A percentile compares a stretch with the other conserved stretches of the same genome.
These are phyloP conservation scores for Epicauta chinensis DNA, from an alignment of 1,140 invertebrate species.

Conservation along the genomic window DNA sequence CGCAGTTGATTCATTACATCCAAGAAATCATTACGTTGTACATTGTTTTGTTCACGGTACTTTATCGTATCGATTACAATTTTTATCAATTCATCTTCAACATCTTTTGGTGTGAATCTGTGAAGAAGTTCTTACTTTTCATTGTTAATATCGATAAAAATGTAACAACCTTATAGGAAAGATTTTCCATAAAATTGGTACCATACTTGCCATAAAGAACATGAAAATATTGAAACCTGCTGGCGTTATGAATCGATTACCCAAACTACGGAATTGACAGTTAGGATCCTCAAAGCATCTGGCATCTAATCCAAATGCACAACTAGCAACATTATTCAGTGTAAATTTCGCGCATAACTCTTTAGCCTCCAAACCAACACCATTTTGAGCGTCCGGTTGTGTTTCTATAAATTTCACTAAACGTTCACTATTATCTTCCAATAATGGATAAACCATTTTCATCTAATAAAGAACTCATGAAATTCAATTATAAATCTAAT, in stretches of 20 bases:
- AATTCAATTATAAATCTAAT: background rate
- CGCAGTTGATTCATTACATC: slow-evolving; percentile 23
- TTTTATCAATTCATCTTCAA: slow-evolving; percentile 19
- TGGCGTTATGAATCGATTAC: background rate
- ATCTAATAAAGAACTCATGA: slow-evolving; percentile 35
- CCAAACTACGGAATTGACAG: slow-evolving; percentile 18
- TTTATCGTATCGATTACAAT: slow-evolving; percentile 32
- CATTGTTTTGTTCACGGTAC: slow-evolving; percentile 37
- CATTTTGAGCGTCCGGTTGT: background rate
- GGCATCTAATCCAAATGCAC: slow-evolving; percentile 28
- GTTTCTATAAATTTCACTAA: slow-evolving; percentile 19
- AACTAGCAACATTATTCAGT: slow-evolving; percentile 26
- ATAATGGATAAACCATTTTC: slow-evolving; percentile 29
- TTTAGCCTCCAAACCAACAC: slow-evolving; percentile 17
- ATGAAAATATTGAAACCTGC: background rate
- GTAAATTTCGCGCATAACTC: slow-evolving; percentile 24
- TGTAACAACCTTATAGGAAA: slow-evolving; percentile 2
- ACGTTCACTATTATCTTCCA: slow-evolving; percentile 16
- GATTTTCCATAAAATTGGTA: slow-evolving; percentile 8
- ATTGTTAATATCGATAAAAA: background rate
- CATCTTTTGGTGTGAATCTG: slow-evolving; percentile 17
- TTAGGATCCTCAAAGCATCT: slow-evolving; percentile 22
- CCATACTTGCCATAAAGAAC: background rate
- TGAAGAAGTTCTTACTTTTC: background rate
- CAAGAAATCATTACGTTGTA: slow-evolving; percentile 36